Base-by-base conservation (phyloP, 2,113 vertebrate genomes). In the Cranoglanis bouderius region DNA sequence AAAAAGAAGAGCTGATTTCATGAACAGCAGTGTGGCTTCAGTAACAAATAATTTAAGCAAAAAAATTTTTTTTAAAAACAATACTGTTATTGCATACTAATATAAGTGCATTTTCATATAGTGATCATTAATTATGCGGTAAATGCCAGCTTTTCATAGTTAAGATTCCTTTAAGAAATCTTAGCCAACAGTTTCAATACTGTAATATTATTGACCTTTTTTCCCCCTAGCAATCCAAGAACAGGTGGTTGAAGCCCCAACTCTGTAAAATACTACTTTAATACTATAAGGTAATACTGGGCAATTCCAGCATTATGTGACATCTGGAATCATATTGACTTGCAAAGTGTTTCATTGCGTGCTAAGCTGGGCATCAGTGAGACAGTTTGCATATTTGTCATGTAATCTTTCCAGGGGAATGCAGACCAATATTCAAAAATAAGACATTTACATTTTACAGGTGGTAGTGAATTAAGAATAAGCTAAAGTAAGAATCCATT, bases 391-490 rank as follows among this genome's bases (percentile, higher is more conserved):
- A 81, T 81, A 81, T 80, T 77, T 77, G n/a, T 32, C 14, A 81
- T 32, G 49, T 53, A 53, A 32, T 81, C 75, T 78, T 78, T 78
- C 77, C 49, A 53, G 49, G 77, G 49, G 24, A 55, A 81, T 81
- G 29, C 46, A 51, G 14, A 80, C 40, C 74, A 80, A 53, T 80
- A 80, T 80, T 80, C 77, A 80, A 80, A 80, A 80, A 80, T n/a
- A 80, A n/a, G 26, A 80, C 26, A 49, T 80, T 80, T 80, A 51
- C 46, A 80, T 51, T 51, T 80, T 80, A n/a, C 5, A 18, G 26
- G 14, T n/a, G 77, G 13, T 43, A 49, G 46, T 7, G 7, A 80
- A 53, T 51, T 51, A 80, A 51, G 2, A 51, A n/a, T 29, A 49
- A 49, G 12, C 40, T 46, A 14, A 77, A 77, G 38, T 6, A 80